phyloP scores from a whole-genome alignment of 2,113 vertebrate genomes.

The Ornithorhynchus anatinus region DNA sequence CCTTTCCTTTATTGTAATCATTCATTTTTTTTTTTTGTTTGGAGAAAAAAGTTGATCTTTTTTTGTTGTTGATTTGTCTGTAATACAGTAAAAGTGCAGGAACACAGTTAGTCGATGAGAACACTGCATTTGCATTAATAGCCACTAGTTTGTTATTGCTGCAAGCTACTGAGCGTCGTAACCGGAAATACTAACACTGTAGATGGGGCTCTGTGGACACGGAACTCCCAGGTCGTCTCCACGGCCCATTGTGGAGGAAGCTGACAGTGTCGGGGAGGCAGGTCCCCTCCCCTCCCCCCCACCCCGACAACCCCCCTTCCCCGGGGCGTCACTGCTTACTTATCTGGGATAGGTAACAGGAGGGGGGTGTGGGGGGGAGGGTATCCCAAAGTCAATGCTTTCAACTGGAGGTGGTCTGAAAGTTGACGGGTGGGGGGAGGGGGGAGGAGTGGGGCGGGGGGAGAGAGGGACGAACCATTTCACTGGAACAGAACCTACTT shows the following conservation, averaged over 20 bases:
- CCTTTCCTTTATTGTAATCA: slow-evolving; percentile 96
- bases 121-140: slow-evolving; percentile 85
- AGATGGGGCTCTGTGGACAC: slow-evolving; percentile 71
- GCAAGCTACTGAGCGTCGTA: slow-evolving; percentile 80
- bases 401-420: not conserved
- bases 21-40: slow-evolving; percentile 80
- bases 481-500: slow-evolving; percentile 5
- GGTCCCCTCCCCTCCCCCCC: no score
- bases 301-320: no score
- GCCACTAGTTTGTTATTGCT: slow-evolving; percentile 89
- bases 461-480: slow-evolving; percentile 19
- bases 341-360: slow-evolving; percentile 75
- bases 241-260: slow-evolving; percentile 56
- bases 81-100: slow-evolving; percentile 90
- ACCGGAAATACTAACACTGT: slow-evolving; percentile 70
- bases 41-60: slow-evolving; percentile 99
- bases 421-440: slow-evolving; percentile 60
- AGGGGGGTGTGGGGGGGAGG: no score
- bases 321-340: slow-evolving; percentile 58
- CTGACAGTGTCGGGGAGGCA: slow-evolving; percentile 49
- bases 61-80: slow-evolving; percentile 85
- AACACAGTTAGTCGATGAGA: slow-evolving; percentile 93
- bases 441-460: slow-evolving; percentile 14
- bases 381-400: no score
- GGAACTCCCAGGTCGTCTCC: slow-evolving; percentile 57